phyloP scores from a whole-genome alignment of 2,113 vertebrate species.

The Ploceus nigricollis region DNA sequence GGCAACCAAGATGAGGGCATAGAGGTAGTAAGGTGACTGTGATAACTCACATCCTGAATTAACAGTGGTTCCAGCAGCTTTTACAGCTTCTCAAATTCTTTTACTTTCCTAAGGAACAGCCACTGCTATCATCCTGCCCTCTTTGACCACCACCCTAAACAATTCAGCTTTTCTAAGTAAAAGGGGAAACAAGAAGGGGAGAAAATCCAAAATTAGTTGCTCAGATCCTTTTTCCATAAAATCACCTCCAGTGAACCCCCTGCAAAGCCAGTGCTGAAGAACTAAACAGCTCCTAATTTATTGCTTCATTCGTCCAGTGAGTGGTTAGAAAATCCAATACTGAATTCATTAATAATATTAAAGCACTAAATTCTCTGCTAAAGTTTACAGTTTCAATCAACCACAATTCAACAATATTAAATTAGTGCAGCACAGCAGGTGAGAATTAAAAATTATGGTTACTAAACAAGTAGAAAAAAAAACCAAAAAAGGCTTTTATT shows the following conservation, averaged over 20 bases:
- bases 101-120: not conserved
- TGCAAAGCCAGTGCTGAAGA: not conserved
- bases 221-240: not conserved
- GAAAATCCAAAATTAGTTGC: not conserved
- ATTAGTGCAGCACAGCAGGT: not conserved
- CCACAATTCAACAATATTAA: conserved; percentile 1
- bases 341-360: conserved; percentile 54
- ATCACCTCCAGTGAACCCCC: not conserved
- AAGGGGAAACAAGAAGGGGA: not conserved
- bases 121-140: not conserved
- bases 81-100: not conserved
- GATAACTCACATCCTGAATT: not conserved
- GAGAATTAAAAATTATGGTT: not conserved
- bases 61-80: not conserved
- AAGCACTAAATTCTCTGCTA: not conserved
- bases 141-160: not conserved
- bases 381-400: conserved; percentile 12
- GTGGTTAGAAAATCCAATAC: conserved; percentile 48
- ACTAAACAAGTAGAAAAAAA: not conserved
- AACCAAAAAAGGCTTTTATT: not conserved
- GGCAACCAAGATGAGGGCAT: not conserved
- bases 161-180: not conserved
- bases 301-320: conserved; percentile 19
- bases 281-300: conserved; percentile 42
- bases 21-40: not conserved